These are phyloP conservation scores for Pollenia griseotomentosa DNA, from an alignment of 2,888 invertebrate genomes.

Conservation along the genomic window DNA sequence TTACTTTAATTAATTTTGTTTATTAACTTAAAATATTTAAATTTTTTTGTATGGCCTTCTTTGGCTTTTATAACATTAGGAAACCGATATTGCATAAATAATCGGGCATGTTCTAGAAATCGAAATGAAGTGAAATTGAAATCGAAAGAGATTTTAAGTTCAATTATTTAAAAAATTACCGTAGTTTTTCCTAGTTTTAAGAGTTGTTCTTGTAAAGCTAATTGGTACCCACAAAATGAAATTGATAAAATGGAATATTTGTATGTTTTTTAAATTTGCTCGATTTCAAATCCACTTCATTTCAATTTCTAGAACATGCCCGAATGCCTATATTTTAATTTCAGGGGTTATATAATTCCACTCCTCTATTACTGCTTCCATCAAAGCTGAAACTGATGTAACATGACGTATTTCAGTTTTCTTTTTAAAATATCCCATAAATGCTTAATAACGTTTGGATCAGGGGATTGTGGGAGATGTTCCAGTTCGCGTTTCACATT, in stretches of 20 bases:
- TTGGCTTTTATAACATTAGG: background rate
- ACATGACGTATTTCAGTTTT: background rate
- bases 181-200: no score
- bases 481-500: constrained; percentile 15
- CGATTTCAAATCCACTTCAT: no score
- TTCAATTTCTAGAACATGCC: no score
- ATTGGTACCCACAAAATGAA: no score
- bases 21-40: background rate
- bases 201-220: no score
- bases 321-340: background rate
- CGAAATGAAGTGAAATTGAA: background rate
- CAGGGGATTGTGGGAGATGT: background rate
- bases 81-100: background rate
- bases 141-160: no score
- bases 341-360: background rate
- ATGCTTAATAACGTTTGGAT: no score
- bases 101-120: no score
- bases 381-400: constrained; percentile 9
- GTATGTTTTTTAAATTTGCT: no score
- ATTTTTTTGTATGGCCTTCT: constrained; percentile 20
- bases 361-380: background rate
- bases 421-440: constrained; percentile 33
- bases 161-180: no score
- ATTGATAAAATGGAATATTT: no score
- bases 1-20: background rate